phyloP scores from a whole-genome alignment of 2,888 invertebrate genomes.

The Oegoconia quadripuncta region DNA sequence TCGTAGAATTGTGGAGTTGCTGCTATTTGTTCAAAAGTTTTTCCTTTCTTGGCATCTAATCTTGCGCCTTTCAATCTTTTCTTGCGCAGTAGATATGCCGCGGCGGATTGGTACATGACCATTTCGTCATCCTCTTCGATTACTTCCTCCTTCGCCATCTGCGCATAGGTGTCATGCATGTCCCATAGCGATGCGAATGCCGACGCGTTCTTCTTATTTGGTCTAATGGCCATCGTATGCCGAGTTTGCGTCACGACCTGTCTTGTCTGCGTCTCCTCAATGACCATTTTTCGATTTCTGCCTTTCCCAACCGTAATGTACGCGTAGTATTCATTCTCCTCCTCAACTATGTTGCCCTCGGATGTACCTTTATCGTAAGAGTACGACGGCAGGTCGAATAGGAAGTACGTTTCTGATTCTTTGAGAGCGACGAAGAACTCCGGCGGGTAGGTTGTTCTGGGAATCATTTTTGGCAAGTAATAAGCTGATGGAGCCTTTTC shows the following conservation, averaged over 20 bases:
- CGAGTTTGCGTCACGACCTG: slow-evolving; percentile 81
- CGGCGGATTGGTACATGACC: slow-evolving; percentile 65
- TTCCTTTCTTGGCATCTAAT: slow-evolving; percentile 24
- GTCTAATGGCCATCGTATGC: slow-evolving; percentile 78
- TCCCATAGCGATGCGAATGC: slow-evolving; percentile 88
- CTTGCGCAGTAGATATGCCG: slow-evolving; percentile 47
- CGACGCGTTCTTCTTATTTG: slow-evolving; percentile 74
- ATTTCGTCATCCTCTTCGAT: slow-evolving; percentile 64
- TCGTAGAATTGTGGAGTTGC: slow-evolving; percentile 73
- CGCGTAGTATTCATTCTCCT: slow-evolving; percentile 83
- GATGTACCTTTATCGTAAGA: slow-evolving; percentile 80
- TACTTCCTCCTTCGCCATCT: slow-evolving; percentile 44
- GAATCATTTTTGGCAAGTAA: slow-evolving; percentile 50
- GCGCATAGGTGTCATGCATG: slow-evolving; percentile 85
- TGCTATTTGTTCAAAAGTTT: slow-evolving; percentile 48
- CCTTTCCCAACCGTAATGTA: slow-evolving; percentile 84
- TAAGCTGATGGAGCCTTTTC: slow-evolving; percentile 63
- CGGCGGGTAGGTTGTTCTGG: slow-evolving; percentile 65
- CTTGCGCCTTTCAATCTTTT: slow-evolving; percentile 32
- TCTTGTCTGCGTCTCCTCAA: slow-evolving; percentile 85
- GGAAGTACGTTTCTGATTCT: slow-evolving; percentile 82
- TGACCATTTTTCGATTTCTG: slow-evolving; percentile 81
- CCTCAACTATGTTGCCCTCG: slow-evolving; percentile 78
- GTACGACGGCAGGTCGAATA: slow-evolving; percentile 82
- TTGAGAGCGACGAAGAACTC: slow-evolving; percentile 81